Percentiles rank a stretch among this genome's conserved stretches.
Evolutionary conservation across 2,888 invertebrate genomes (phyloP).

Genomic region (Xanthorhoe spadicearia): DNA sequence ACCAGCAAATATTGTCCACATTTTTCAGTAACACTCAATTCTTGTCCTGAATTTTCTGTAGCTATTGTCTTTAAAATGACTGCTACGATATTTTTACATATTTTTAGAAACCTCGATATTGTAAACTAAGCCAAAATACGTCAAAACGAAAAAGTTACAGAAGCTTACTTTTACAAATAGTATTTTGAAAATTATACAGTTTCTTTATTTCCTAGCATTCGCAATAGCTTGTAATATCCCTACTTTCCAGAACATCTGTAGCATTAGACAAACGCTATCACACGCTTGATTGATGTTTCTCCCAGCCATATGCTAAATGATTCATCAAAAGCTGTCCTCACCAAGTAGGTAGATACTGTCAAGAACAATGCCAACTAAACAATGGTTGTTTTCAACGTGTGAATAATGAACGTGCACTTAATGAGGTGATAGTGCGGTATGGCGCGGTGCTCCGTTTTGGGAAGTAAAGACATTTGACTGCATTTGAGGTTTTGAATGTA

Average conservation of each 20-base stretch:
- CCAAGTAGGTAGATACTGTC: slow-evolving; percentile 25
- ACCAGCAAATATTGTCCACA: background rate
- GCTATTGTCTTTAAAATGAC: background rate
- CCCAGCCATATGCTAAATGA: slow-evolving; percentile 30
- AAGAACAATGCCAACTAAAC: slow-evolving; percentile 36
- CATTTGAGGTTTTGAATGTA: slow-evolving; percentile 8
- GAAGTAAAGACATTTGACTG: slow-evolving; percentile 3
- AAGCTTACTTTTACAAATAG: too few relatives aligned
- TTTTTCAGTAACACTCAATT: background rate
- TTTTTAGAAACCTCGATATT: too few relatives aligned
- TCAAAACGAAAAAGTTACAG: too few relatives aligned
- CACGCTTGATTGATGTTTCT: slow-evolving; percentile 6
- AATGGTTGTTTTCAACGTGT: slow-evolving; percentile 33
- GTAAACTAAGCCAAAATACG: too few relatives aligned
- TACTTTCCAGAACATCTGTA: background rate
- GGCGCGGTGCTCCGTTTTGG: slow-evolving; percentile 7
- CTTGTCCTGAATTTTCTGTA: background rate
- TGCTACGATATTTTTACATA: too few relatives aligned
- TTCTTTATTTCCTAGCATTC: too few relatives aligned
- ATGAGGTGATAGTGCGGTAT: slow-evolving; percentile 1
- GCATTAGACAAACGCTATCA: background rate
- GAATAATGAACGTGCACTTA: slow-evolving; percentile 20
- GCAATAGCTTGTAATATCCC: too few relatives aligned
- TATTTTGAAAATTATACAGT: too few relatives aligned
- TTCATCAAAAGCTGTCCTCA: slow-evolving; percentile 34